Conservation (phyloP, 2,888 invertebrate genomes). For the Falcaria lacertinaria region DNA sequence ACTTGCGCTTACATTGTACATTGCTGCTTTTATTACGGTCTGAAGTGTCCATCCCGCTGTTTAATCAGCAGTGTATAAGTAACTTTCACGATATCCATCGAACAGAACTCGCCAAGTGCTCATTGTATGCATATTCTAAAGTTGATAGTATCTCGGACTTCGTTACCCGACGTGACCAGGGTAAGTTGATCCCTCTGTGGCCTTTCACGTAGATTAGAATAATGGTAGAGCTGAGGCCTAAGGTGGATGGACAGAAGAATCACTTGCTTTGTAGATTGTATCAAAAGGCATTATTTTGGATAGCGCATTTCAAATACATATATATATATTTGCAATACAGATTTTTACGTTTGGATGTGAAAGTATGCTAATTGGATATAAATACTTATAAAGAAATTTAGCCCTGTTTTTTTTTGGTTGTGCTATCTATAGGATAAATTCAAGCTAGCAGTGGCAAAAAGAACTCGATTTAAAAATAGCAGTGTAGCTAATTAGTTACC, state of each 20-base stretch:
- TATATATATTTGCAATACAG: not conserved
- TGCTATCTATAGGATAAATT: too few relatives aligned
- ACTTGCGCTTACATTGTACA: not conserved
- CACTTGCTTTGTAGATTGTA: constrained; percentile 1
- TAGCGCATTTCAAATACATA: not conserved
- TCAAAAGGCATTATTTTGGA: constrained; percentile 2
- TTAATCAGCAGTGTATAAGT: constrained; percentile 38
- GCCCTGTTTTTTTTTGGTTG: too few relatives aligned
- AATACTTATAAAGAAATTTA: too few relatives aligned
- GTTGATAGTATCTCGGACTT: constrained; percentile 21
- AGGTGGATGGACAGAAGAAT: not conserved
- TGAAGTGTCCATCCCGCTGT: constrained; percentile 19
- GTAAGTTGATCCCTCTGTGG: constrained; percentile 9
- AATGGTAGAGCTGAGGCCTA: not conserved
- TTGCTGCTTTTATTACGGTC: constrained; percentile 21
- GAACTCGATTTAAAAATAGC: too few relatives aligned
- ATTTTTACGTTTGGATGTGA: not conserved
- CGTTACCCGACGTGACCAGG: constrained; percentile 18
- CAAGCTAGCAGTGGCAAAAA: too few relatives aligned
- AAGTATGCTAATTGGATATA: too few relatives aligned
- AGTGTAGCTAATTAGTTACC: too few relatives aligned
- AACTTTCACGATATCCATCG: constrained; percentile 22
- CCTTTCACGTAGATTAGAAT: constrained; percentile 1
- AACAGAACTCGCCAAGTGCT: constrained; percentile 21
- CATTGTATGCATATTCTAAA: constrained; percentile 41